Evolutionary conservation across 1,140 invertebrate genomes (phyloP).

Genomic region (Drosophila murphyi): DNA sequence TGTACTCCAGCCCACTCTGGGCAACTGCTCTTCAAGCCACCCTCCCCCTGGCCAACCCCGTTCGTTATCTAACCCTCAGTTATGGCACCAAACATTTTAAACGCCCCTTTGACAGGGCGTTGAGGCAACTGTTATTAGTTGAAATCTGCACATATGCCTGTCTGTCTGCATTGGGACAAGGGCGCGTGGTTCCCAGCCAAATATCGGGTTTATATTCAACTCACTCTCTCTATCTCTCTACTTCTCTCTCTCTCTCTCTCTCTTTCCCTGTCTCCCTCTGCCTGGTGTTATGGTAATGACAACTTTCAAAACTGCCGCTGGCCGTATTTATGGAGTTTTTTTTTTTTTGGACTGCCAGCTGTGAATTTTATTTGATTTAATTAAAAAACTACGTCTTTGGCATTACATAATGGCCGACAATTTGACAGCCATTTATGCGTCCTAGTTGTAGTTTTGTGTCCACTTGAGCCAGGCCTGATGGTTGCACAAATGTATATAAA

Average conservation of each 20-base stretch:
- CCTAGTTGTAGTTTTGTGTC: background rate
- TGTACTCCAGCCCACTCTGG: background rate
- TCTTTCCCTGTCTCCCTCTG: conserved; percentile 26
- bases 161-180: conserved; percentile 15
- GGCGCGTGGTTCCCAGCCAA: conserved; percentile 71
- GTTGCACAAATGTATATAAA: background rate
- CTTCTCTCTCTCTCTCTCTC: conserved; percentile 5
- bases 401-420: conserved; percentile 58
- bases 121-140: conserved; percentile 79
- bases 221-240: conserved; percentile 18
- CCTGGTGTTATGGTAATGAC: conserved; percentile 62
- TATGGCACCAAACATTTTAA: conserved; percentile 32
- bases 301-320: conserved; percentile 46
- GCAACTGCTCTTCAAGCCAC: background rate
- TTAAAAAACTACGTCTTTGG: conserved; percentile 58
- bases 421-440: conserved; percentile 14
- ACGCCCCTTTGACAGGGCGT: conserved; percentile 60
- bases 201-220: conserved; percentile 36
- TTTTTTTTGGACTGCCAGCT: conserved; percentile 62
- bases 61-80: conserved; percentile 68
- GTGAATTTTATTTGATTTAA: conserved; percentile 81
- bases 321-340: conserved; percentile 51
- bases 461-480: background rate
- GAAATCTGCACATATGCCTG: conserved; percentile 52
- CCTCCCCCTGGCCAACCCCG: conserved; percentile 4